These are phyloP conservation scores for Urophycis tenuis DNA, from an alignment of 2,797 vertebrate genomes.

Conservation along the genomic window DNA sequence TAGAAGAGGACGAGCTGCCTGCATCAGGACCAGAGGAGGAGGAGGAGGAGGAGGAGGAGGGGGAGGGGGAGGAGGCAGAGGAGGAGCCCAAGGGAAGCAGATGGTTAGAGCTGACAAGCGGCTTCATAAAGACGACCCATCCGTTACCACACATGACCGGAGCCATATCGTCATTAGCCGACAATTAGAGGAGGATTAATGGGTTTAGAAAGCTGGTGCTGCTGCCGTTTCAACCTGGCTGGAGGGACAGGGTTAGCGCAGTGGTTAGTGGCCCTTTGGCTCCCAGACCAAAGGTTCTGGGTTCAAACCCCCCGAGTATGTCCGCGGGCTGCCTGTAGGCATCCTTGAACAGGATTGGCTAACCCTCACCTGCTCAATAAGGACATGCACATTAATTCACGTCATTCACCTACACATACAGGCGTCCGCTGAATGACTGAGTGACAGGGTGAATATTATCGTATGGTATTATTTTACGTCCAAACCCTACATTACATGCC, in stretches of 20 bases:
- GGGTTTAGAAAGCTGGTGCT: conserved; percentile 8
- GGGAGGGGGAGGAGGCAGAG: neutral
- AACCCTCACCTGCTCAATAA: neutral
- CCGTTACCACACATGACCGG: conserved; percentile 17
- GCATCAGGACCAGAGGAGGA: conserved; percentile 57
- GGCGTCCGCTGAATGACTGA: no score
- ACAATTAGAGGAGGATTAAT: conserved; percentile 26
- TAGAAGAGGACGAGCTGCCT: conserved; percentile 94
- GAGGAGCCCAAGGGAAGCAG: conserved; percentile 53
- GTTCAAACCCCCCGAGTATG: neutral
- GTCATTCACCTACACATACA: neutral
- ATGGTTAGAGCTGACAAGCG: conserved; percentile 44
- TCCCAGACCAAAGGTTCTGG: neutral
- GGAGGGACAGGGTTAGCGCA: neutral
- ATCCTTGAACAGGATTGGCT: neutral
- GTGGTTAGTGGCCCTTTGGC: neutral
- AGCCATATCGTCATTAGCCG: conserved; percentile 25
- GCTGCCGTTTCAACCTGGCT: neutral
- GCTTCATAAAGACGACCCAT: conserved; percentile 30
- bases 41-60: neutral
- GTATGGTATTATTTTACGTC: no score
- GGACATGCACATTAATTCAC: neutral
- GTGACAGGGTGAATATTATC: no score
- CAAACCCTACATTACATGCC: no score
- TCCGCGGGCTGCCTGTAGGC: neutral